Conservation (phyloP, 2,888 invertebrate species). For the Pollenia griseotomentosa region DNA sequence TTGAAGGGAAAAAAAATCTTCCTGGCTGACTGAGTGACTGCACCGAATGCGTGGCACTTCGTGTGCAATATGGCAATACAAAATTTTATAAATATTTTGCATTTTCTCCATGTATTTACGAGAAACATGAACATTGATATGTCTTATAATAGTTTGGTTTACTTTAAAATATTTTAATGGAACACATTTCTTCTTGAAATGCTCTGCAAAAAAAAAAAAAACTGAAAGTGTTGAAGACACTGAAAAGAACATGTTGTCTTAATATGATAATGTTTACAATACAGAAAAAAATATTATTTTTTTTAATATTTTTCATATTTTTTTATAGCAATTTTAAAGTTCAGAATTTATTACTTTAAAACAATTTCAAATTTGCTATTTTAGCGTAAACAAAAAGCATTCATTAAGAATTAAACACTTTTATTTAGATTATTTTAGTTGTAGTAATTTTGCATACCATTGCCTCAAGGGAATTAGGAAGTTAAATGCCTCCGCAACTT, state of each 20-base stretch:
- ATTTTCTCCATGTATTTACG: constrained; percentile 23
- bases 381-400: not conserved
- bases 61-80: not conserved
- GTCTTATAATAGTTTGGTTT: constrained; percentile 37
- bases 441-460: constrained; percentile 13
- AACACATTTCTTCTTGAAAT: constrained; percentile 49
- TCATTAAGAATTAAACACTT: not conserved
- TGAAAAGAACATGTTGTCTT: constrained; percentile 9
- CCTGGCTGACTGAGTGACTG: constrained; percentile 41
- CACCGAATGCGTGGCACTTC: constrained; percentile 5
- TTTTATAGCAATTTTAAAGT: not conserved
- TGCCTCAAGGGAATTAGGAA: not conserved
- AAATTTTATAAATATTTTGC: constrained; percentile 61
- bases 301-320: constrained; percentile 40
- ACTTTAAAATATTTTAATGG: constrained; percentile 33
- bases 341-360: constrained; percentile 10
- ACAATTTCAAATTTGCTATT: constrained; percentile 2
- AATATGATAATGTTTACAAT: constrained; percentile 4
- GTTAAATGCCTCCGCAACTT: too few species aligned
- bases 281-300: constrained; percentile 1
- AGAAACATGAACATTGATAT: constrained; percentile 24
- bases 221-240: constrained; percentile 18
- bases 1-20: constrained; percentile 50
- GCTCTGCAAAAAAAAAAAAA: not conserved
- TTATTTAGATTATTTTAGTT: constrained; percentile 21